Evolutionary conservation across 2,113 vertebrate species (phyloP), one percentile per base, ranked within the genome.

Genomic region (Nesoenas mayeri): DNA sequence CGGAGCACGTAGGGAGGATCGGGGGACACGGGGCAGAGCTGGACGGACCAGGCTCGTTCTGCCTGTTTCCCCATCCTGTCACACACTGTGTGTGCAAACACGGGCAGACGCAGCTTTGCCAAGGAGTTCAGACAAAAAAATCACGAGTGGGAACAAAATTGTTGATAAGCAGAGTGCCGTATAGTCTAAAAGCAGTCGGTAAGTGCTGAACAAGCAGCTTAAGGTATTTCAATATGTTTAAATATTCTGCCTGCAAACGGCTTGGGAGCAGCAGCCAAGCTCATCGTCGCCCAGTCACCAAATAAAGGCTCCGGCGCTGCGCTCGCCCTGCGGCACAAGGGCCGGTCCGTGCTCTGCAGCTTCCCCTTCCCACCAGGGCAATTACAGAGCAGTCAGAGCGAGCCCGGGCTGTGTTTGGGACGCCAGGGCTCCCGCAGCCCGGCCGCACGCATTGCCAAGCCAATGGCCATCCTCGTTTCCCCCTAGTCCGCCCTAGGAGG

Each of bases 21-120:
- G 42, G 42, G 42, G 42, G 16, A 44, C 42, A 17, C 15, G 42
- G 42, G 6, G 6, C 17, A 17, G 42, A 44, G 42, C 42, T 17
- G 42, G 42, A 7, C 42, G 42, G 42, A 7, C 15, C 42, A 44
- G 42, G 6, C 42, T 44, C 42, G 42, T 1, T 1, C 2, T 0
- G 7, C 26, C 10, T 15, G 2, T 22, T 65, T 10, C 9, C 10
- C 2, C 44, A 21, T 4, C 44, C 51, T 5, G 2, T 14, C 24
- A 5, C 62, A 18, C 3, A 0, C 2, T 6, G 15, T 4, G 36
- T 0, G 24, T 0, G 2, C 26, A 4, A 44, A 4, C 2, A 2
- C 5, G 22, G 67, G 0, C 8, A 15, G 16, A 40, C 0, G 0
- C 3, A 44, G 8, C 42, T 2, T 9, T 0, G 67, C 13, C 1